phyloP scores from a whole-genome alignment of 2,797 vertebrate genomes.

The Anguilla obscura region DNA sequence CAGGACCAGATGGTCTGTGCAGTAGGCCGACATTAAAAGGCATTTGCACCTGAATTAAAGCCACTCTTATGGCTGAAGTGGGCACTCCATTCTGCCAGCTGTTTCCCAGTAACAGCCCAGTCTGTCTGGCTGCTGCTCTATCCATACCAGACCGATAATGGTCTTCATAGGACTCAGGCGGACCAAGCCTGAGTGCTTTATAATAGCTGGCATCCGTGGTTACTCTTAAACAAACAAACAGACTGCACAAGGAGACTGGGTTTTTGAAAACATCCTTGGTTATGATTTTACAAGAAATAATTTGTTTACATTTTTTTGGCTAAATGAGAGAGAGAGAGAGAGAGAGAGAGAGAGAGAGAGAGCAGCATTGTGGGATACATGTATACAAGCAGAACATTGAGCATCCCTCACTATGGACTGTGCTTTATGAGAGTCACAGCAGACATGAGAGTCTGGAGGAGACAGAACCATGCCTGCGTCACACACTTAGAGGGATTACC shows the following conservation, averaged over 20 bases:
- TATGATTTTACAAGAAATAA: not conserved
- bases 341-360: no score
- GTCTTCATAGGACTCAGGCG: not conserved
- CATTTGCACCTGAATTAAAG: conserved; percentile 7
- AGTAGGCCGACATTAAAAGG: not conserved
- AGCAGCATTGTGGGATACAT: no score
- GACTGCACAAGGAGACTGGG: not conserved
- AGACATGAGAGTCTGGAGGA: no score
- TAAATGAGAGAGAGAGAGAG: no score
- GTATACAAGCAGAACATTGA: no score
- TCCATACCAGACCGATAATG: not conserved
- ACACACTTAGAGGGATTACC: no score
- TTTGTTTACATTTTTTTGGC: no score
- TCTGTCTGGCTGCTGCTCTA: not conserved
- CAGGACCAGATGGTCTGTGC: not conserved
- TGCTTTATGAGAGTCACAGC: no score
- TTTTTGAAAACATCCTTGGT: not conserved
- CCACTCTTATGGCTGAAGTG: conserved; percentile 1
- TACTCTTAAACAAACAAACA: not conserved
- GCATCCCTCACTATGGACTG: no score
- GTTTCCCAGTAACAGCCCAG: not conserved
- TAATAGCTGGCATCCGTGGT: not conserved
- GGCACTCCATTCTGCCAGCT: not conserved
- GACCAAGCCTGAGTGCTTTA: conserved; percentile 1
- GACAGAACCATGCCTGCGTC: no score